These are phyloP conservation scores for Aphidoletes aphidimyza DNA, from an alignment of 2,888 invertebrate species.

Conservation along the genomic window DNA sequence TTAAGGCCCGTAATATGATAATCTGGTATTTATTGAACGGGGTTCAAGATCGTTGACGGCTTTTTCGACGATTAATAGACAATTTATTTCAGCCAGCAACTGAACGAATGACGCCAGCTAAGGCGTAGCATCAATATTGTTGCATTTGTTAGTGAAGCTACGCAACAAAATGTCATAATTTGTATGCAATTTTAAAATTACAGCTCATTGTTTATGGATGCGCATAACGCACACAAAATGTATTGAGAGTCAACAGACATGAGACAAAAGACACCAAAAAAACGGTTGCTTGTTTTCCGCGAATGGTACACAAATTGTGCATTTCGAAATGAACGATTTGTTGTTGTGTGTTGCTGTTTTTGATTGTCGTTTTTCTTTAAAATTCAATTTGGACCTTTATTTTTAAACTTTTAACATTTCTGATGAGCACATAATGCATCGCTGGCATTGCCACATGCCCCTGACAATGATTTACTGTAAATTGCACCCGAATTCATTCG, in stretches of 20 bases:
- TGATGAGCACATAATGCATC: neutral
- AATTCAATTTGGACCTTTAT: neutral
- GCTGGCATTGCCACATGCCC: conserved; percentile 10
- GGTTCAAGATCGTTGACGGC: neutral
- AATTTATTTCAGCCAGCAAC: neutral
- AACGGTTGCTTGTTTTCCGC: too few relatives aligned
- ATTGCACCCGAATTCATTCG: too few relatives aligned
- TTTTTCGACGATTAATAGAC: neutral
- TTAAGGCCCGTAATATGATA: too few relatives aligned
- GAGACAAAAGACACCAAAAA: neutral
- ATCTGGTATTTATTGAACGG: conserved; percentile 20
- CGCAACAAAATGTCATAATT: too few relatives aligned
- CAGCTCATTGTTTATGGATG: neutral
- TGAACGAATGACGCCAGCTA: neutral
- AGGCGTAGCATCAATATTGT: too few relatives aligned
- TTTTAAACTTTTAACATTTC: neutral
- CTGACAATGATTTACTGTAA: neutral
- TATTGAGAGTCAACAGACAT: neutral
- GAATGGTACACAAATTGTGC: too few relatives aligned
- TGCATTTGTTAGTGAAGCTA: too few relatives aligned
- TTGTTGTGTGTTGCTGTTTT: too few relatives aligned
- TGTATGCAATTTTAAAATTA: conserved; percentile 3
- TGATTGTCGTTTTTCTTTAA: too few relatives aligned
- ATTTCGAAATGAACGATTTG: too few relatives aligned
- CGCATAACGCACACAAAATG: too few relatives aligned